Conservation (phyloP, 2,797 vertebrate genomes). For the Craterocephalus amniculus region DNA sequence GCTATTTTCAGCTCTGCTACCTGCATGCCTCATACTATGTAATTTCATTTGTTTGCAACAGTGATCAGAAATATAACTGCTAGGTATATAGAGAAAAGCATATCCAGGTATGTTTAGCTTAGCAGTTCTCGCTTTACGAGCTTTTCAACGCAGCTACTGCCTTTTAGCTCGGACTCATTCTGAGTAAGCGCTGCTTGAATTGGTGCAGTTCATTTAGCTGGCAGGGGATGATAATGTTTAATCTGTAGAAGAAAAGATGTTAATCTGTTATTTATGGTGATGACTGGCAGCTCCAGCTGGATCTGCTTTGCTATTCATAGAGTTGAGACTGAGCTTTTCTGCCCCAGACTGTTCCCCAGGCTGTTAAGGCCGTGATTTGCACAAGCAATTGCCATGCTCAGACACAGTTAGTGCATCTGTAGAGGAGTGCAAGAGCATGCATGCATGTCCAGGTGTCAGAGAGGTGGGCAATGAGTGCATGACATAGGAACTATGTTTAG, state of each 20-base stretch:
- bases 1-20: constrained; percentile 15
- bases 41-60: constrained; percentile 42
- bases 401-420: constrained; percentile 14
- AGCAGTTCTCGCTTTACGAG: constrained; percentile 49
- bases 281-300: constrained; percentile 68
- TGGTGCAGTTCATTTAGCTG: constrained; percentile 44
- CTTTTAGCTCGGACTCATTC: constrained; percentile 15
- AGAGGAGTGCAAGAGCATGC: neutral
- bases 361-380: constrained; percentile 60
- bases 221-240: constrained; percentile 67
- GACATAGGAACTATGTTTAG: constrained; percentile 28
- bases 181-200: constrained; percentile 44
- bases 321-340: constrained; percentile 37
- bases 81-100: constrained; percentile 30
- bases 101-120: constrained; percentile 41
- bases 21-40: constrained; percentile 22
- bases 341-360: constrained; percentile 36
- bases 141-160: constrained; percentile 19
- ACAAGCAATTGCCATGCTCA: constrained; percentile 26
- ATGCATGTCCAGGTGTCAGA: neutral
- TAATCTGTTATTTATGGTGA: constrained; percentile 75
- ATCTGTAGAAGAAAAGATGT: constrained; percentile 69
- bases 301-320: constrained; percentile 75
- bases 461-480: constrained; percentile 9
- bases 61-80: constrained; percentile 36